Percentiles rank a stretch among this genome's conserved stretches.
These are phyloP conservation scores for Apotomis turbidana DNA, from an alignment of 2,888 invertebrate genomes.

Conservation along the genomic window DNA sequence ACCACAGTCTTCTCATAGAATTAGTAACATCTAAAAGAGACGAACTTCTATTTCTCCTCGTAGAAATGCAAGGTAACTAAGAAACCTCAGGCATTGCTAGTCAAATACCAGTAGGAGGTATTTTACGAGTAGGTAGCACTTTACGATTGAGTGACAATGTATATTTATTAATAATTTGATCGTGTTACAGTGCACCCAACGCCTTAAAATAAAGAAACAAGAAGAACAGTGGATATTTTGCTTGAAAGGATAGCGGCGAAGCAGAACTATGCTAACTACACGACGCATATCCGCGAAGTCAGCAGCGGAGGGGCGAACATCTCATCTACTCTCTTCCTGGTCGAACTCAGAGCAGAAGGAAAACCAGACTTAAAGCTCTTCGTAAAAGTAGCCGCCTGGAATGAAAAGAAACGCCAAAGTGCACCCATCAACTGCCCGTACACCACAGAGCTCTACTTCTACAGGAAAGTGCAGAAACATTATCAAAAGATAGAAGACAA, in stretches of 20 bases:
- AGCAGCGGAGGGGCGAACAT: constrained; percentile 61
- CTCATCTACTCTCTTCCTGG: constrained; percentile 55
- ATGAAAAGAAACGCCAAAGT: constrained; percentile 47
- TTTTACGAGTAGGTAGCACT: no score
- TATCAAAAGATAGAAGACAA: constrained; percentile 53
- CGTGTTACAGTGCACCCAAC: no score
- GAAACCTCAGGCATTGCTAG: no score
- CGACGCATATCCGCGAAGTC: constrained; percentile 49
- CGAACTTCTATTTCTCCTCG: no score
- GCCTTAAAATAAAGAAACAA: no score
- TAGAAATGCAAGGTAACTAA: no score
- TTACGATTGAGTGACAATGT: no score
- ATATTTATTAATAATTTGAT: no score
- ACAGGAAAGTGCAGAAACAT: constrained; percentile 45
- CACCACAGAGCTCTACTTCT: constrained; percentile 53
- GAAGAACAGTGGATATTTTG: constrained; percentile 42
- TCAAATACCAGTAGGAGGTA: no score
- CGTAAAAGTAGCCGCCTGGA: constrained; percentile 58
- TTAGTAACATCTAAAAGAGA: no score
- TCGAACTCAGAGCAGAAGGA: constrained; percentile 44
- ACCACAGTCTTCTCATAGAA: no score
- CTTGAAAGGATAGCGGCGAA: constrained; percentile 50
- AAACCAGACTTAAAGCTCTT: constrained; percentile 54
- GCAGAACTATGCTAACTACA: constrained; percentile 45
- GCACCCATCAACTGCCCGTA: constrained; percentile 50